Evolutionary conservation across 2,113 vertebrate species (phyloP).

Genomic region (Rhinichthys klamathensis): DNA sequence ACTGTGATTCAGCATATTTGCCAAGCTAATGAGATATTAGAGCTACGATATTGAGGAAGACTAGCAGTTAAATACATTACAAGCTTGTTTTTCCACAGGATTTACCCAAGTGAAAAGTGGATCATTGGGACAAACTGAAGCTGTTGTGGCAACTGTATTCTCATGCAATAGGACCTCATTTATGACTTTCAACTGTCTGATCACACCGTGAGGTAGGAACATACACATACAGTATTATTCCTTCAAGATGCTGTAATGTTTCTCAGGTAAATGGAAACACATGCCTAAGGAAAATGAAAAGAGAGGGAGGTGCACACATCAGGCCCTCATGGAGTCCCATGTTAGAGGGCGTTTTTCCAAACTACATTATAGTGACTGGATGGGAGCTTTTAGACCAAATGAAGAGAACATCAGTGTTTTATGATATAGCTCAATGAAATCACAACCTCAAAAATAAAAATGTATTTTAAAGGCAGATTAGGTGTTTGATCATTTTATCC

Average conservation of each 20-base stretch:
- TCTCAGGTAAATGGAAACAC: conserved; percentile 78
- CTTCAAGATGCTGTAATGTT: conserved; percentile 57
- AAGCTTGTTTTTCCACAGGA: conserved; percentile 10
- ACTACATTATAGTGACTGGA: background rate
- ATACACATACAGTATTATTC: background rate
- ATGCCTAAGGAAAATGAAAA: conserved; percentile 58
- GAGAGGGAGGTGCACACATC: conserved; percentile 2
- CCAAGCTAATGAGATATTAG: too few species aligned
- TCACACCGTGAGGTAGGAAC: conserved; percentile 51
- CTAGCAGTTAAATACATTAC: background rate
- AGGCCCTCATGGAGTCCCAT: background rate
- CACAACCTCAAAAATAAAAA: background rate
- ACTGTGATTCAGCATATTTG: too few species aligned
- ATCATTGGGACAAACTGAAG: background rate
- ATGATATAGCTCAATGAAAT: background rate
- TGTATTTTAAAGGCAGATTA: background rate
- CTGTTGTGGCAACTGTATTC: conserved; percentile 53
- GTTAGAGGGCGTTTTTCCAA: conserved; percentile 19
- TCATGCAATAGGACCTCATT: conserved; percentile 56
- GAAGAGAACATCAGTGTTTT: background rate
- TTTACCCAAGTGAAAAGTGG: conserved; percentile 7
- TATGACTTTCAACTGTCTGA: conserved; percentile 65
- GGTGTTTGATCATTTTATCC: background rate
- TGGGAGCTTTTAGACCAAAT: background rate
- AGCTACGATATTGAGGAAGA: too few species aligned